Conservation (phyloP, 1,140 invertebrate species). For the Drosophila ercepeae region DNA sequence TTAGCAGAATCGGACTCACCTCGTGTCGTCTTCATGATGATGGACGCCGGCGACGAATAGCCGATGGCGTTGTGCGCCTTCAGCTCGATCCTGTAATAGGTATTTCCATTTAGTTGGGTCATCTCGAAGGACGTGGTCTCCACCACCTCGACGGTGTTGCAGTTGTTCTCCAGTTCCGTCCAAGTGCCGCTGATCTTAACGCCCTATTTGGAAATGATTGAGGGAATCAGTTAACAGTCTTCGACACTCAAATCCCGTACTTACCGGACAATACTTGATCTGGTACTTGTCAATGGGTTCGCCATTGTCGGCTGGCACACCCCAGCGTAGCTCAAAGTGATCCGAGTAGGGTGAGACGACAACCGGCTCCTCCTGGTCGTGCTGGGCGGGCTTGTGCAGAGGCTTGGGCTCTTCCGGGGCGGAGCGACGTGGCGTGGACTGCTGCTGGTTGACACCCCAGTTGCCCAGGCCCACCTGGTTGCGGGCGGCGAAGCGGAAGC, state of each 20-base stretch:
- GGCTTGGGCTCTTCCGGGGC: constrained; percentile 83
- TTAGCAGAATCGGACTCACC: constrained; percentile 88
- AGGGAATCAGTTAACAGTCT: neutral
- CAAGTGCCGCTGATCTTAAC: constrained; percentile 87
- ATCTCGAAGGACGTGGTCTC: constrained; percentile 88
- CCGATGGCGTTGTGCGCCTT: constrained; percentile 94
- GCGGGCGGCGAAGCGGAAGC: constrained; percentile 92
- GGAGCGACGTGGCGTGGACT: constrained; percentile 86
- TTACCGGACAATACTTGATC: constrained; percentile 91
- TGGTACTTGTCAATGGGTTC: constrained; percentile 93
- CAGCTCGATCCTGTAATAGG: constrained; percentile 92
- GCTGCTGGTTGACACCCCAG: constrained; percentile 86
- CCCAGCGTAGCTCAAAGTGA: constrained; percentile 92
- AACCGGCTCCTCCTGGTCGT: constrained; percentile 79
- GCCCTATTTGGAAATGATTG: constrained; percentile 81
- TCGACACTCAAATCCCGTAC: constrained; percentile 37
- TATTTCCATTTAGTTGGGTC: constrained; percentile 88
- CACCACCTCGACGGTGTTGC: constrained; percentile 85
- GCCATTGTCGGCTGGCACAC: constrained; percentile 93
- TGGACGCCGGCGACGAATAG: constrained; percentile 89
- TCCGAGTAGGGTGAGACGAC: constrained; percentile 86
- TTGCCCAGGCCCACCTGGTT: constrained; percentile 93
- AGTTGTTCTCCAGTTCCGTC: constrained; percentile 86
- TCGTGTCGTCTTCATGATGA: constrained; percentile 92
- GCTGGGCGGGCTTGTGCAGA: constrained; percentile 72